phyloP scores from a whole-genome alignment of 2,888 invertebrate genomes.

The Phaonia tiefii region DNA sequence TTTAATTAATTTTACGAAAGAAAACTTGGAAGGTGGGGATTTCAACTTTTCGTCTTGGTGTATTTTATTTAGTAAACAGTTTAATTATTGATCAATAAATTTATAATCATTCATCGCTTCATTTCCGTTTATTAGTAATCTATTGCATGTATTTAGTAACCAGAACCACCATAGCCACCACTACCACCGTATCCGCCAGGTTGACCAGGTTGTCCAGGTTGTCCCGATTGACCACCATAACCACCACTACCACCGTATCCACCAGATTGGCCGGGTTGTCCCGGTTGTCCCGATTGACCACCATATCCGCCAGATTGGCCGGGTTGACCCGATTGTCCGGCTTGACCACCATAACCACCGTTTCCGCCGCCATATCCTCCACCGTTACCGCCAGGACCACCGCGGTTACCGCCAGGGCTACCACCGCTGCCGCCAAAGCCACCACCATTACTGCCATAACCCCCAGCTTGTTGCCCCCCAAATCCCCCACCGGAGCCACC shows the following conservation, averaged over 20 bases:
- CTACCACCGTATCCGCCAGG: neutral
- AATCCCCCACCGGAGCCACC: no score
- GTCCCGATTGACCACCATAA: neutral
- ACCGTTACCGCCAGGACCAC: conserved; percentile 9
- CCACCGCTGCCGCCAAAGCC: conserved; percentile 8
- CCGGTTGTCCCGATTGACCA: neutral
- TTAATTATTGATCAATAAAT: no score
- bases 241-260: no score
- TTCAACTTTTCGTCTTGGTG: no score
- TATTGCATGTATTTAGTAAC: no score
- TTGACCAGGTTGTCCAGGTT: neutral
- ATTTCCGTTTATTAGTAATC: no score
- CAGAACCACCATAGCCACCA: neutral
- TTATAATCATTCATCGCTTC: no score
- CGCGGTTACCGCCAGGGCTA: neutral
- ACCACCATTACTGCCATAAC: conserved; percentile 8
- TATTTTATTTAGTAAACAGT: no score
- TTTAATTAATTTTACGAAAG: no score
- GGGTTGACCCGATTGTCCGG: neutral
- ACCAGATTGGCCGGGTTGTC: neutral
- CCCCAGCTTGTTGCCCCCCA: no score
- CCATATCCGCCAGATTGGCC: neutral
- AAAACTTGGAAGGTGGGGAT: no score
- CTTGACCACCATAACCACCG: neutral
- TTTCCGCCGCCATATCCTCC: conserved; percentile 30